A percentile compares a stretch with the other conserved stretches of the same genome.
Conservation (phyloP, 92 coral and sea anemone genomes). For the Montipora capitata region DNA sequence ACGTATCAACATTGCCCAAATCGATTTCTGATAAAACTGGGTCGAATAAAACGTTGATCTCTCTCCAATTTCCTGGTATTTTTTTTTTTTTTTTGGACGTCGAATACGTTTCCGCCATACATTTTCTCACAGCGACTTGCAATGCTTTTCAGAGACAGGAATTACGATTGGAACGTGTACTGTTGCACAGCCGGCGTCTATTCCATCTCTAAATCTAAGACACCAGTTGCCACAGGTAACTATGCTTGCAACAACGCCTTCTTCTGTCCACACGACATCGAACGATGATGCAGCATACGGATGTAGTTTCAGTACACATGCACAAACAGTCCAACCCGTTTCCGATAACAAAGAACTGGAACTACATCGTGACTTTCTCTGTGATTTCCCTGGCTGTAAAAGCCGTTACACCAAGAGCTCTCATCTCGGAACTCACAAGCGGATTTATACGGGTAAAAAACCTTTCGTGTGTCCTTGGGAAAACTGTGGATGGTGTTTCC, state of each 20-base stretch:
- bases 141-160: slow-evolving; percentile 21
- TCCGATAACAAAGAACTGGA: slow-evolving; percentile 24
- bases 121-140: no score
- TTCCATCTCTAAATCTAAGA: slow-evolving; percentile 3
- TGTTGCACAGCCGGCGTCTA: slow-evolving; percentile 7
- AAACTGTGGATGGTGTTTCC: slow-evolving; percentile 89
- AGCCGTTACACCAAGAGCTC: slow-evolving; percentile 86
- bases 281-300: background rate
- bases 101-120: no score
- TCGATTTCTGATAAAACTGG: no score
- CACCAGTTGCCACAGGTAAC: slow-evolving; percentile 48
- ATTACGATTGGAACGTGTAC: background rate
- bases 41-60: no score
- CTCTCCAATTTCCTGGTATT: no score
- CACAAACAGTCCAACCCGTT: slow-evolving; percentile 7
- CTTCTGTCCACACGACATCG: background rate
- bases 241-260: background rate
- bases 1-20: no score
- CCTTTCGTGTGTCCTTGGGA: slow-evolving; percentile 92
- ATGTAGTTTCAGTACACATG: slow-evolving; percentile 3
- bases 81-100: no score
- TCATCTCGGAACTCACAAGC: slow-evolving; percentile 82
- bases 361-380: slow-evolving; percentile 55
- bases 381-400: slow-evolving; percentile 88
- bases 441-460: slow-evolving; percentile 87